Percentiles rank a stretch among this genome's conserved stretches.
Conservation (phyloP, 2,888 invertebrate genomes). For the Caenorhabditis imperialis region DNA sequence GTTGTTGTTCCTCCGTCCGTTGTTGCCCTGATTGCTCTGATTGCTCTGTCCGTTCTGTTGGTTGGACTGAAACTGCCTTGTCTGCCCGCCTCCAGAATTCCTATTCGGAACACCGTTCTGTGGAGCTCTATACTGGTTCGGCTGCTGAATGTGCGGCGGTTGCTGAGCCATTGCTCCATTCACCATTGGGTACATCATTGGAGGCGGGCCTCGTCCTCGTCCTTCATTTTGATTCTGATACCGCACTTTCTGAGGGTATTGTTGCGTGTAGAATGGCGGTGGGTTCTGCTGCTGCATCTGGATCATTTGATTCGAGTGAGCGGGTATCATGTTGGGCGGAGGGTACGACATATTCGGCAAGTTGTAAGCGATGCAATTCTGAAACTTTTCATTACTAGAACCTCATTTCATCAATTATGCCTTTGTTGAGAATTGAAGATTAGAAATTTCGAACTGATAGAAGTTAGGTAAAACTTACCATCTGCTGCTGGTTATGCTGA, state of each 20-base stretch:
- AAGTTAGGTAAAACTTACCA: constrained; percentile 1
- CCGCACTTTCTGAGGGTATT: too few species aligned
- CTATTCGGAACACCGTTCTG: not conserved
- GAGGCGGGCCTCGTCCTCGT: not conserved
- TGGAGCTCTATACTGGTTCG: not conserved
- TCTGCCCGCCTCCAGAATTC: too few species aligned
- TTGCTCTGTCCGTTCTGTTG: too few species aligned
- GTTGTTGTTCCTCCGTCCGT: constrained; percentile 2
- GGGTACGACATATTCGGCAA: constrained; percentile 34
- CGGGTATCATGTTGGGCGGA: constrained; percentile 21
- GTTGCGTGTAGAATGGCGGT: not conserved
- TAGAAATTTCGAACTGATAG: too few species aligned
- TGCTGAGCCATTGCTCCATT: not conserved
- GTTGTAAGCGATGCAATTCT: constrained; percentile 12
- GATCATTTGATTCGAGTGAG: constrained; percentile 6
- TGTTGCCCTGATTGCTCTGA: not conserved
- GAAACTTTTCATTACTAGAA: constrained; percentile 10
- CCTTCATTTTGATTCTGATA: too few species aligned
- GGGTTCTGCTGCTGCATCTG: constrained; percentile 1
- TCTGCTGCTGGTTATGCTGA: not conserved
- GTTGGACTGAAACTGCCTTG: too few species aligned
- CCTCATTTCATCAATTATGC: too few species aligned
- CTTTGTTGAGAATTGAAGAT: too few species aligned
- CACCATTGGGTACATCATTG: constrained; percentile 10
- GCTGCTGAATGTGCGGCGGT: constrained; percentile 2